Percentiles rank a stretch among this genome's conserved stretches.
These are phyloP conservation scores for Styela plicata DNA, from an alignment of 23 tunicate genomes.

Conservation along the genomic window DNA sequence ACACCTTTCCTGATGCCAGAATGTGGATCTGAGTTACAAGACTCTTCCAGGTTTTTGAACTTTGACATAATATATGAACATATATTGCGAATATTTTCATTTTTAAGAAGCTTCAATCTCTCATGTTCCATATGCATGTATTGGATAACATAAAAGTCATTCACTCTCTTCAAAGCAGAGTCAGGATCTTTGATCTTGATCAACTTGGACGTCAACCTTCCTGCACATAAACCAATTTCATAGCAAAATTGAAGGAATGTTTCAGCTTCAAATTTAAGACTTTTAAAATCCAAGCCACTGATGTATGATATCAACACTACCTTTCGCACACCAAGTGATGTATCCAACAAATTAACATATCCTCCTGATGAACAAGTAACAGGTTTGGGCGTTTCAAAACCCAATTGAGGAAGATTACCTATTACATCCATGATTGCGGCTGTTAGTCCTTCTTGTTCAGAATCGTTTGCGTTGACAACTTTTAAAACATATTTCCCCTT, in stretches of 20 bases:
- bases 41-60: not conserved
- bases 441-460: not conserved
- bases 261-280: not conserved
- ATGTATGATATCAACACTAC: not conserved
- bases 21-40: not conserved
- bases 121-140: not conserved
- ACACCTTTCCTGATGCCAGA: not conserved
- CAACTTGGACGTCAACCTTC: not conserved
- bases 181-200: not conserved
- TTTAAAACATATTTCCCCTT: slow-evolving; percentile 1
- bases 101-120: not conserved
- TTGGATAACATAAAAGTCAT: slow-evolving; percentile 3
- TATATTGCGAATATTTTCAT: not conserved
- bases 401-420: not conserved
- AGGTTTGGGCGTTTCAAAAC: not conserved
- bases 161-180: not conserved
- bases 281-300: not conserved
- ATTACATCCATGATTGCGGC: slow-evolving; percentile 9
- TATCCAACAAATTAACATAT: not conserved
- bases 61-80: not conserved
- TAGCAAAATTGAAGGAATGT: not conserved
- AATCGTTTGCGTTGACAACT: not conserved
- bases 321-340: not conserved
- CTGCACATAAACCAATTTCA: slow-evolving; percentile 16
- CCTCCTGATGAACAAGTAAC: not conserved